Percentiles rank a stretch among this genome's conserved stretches.
These are phyloP conservation scores for Verasper variegatus DNA, from an alignment of 2,113 vertebrate species.

Conservation along the genomic window DNA sequence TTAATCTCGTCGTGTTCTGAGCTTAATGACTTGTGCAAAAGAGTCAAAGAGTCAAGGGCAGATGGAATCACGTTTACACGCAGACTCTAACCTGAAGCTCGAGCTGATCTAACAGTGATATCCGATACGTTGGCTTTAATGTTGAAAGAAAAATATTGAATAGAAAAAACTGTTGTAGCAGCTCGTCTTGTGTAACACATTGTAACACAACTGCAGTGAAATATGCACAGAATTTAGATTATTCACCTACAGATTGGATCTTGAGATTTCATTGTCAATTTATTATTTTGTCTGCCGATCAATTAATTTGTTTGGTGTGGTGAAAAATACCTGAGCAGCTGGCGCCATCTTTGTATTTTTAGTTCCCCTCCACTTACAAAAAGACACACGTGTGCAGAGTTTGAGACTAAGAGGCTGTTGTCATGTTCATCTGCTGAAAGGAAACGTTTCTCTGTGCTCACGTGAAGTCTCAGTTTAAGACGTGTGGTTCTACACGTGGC, in stretches of 20 bases:
- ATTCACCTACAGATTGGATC: background rate
- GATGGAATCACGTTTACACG: conserved; percentile 44
- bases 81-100: conserved; percentile 41
- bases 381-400: background rate
- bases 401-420: background rate
- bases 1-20: conserved; percentile 70
- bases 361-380: background rate
- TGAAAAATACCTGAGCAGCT: conserved; percentile 8
- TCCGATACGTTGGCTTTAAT: conserved; percentile 24
- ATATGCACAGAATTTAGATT: background rate
- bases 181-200: background rate
- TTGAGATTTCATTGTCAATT: background rate
- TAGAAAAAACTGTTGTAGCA: background rate
- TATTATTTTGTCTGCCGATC: background rate
- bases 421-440: background rate
- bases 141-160: background rate
- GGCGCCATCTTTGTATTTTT: background rate
- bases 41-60: conserved; percentile 72
- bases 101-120: conserved; percentile 25
- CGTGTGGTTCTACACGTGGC: background rate
- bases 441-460: background rate
- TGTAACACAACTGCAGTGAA: no score
- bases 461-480: background rate
- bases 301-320: background rate
- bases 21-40: conserved; percentile 74